Percentiles rank a stretch among this genome's conserved stretches.
Conservation (phyloP, 1,140 invertebrate species). For the Zaprionus nigranus region DNA sequence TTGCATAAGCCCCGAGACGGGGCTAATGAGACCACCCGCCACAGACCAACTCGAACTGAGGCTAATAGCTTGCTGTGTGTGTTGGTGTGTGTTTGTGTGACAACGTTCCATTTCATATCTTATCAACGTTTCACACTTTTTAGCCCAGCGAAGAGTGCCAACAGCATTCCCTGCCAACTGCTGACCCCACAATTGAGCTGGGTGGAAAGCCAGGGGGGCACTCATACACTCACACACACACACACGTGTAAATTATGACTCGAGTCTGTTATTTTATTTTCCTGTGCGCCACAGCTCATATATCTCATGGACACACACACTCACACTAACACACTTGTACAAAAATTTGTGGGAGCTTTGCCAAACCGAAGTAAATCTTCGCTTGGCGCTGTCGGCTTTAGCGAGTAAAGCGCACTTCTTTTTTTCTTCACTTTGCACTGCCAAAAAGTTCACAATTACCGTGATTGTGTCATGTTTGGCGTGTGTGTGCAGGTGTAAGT, state of each 20-base stretch:
- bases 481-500: constrained; percentile 19
- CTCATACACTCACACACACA: constrained; percentile 9
- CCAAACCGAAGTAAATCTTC: constrained; percentile 60
- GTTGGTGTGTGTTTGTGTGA: constrained; percentile 27
- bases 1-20: constrained; percentile 56
- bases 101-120: constrained; percentile 29
- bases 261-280: constrained; percentile 57
- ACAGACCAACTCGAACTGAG: constrained; percentile 7
- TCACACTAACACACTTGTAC: constrained; percentile 9
- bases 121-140: constrained; percentile 52
- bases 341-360: constrained; percentile 52
- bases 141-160: constrained; percentile 30
- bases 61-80: constrained; percentile 28
- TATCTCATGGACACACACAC: constrained; percentile 38
- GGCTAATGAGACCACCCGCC: constrained; percentile 41
- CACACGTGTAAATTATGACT: constrained; percentile 59
- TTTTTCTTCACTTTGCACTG: constrained; percentile 43
- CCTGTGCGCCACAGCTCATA: constrained; percentile 48
- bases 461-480: constrained; percentile 45
- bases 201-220: neutral
- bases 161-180: constrained; percentile 44
- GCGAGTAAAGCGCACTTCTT: constrained; percentile 25
- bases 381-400: constrained; percentile 55
- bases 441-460: constrained; percentile 62
- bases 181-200: constrained; percentile 28